phyloP scores from a whole-genome alignment of 2,797 vertebrate species.

The Brachymystax lenok region DNA sequence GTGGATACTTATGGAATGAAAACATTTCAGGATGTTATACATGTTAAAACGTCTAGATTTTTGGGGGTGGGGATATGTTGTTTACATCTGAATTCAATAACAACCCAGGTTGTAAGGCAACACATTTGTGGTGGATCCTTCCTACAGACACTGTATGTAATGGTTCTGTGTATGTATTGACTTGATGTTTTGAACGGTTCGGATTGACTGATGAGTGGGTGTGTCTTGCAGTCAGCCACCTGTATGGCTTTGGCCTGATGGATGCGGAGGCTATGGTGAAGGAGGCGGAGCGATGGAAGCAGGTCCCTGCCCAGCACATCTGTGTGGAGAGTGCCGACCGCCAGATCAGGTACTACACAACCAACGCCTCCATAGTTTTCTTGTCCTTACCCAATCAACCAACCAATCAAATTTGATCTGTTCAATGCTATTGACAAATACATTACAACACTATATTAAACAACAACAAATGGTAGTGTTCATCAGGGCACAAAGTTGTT shows the following conservation, averaged over 20 bases:
- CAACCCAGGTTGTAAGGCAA: too few relatives aligned
- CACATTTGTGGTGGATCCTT: too few relatives aligned
- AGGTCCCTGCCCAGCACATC: constrained; percentile 92
- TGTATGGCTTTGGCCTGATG: constrained; percentile 98
- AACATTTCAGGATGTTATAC: too few relatives aligned
- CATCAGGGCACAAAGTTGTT: not conserved
- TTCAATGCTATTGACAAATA: not conserved
- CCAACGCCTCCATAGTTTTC: not conserved
- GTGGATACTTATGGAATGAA: too few relatives aligned
- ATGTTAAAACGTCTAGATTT: too few relatives aligned
- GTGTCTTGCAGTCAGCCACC: constrained; percentile 88
- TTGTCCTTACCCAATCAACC: not conserved
- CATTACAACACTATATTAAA: not conserved
- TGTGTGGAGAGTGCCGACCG: constrained; percentile 96
- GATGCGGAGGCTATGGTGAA: constrained; percentile 99
- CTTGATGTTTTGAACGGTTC: not conserved
- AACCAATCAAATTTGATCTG: not conserved
- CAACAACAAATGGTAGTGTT: not conserved
- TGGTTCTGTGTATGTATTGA: too few relatives aligned
- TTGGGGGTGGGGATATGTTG: too few relatives aligned
- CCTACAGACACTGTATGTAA: too few relatives aligned
- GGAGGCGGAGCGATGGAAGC: constrained; percentile 95
- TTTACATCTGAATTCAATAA: too few relatives aligned
- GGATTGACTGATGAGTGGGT: constrained; percentile 11
- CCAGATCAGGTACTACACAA: constrained; percentile 87